Base-by-base conservation (phyloP, 2,888 invertebrate species). In the Drosophila meridiana region DNA sequence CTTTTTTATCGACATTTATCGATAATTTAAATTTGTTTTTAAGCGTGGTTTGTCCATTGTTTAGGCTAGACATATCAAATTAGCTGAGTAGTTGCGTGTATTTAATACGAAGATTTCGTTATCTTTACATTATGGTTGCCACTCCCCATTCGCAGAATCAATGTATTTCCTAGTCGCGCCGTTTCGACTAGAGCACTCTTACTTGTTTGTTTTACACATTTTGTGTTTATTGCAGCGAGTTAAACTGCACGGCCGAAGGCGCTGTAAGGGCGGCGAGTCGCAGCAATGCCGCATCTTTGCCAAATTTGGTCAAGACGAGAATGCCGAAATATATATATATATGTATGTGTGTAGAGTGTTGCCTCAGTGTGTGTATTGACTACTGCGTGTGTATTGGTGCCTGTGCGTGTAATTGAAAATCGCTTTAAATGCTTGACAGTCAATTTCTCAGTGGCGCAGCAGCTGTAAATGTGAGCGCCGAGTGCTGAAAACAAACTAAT, bases 141-240 rank as follows among this genome's bases (percentile, higher is more conserved):
- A 20, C 20, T 0, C 20, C 20, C 20, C 20, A 20, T 20, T 20
- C 20, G 20, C 20, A 20, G 20, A 20, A 20, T 20, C 0, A 20
- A 20, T 20, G 20, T 20, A 20, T 20, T 1, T 20, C 20, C 20
- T 0, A 20, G 1, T 20, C 20, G 20, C 0, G 20, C 20, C 0
- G 20, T 20, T 1, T 20, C 20, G 20, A 20, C 20, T 20, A 20
- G 20, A 20, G 20, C 20, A 20, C 20, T 1, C 20, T 1, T 20
- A 20, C 20, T 20, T 82, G 86, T 80, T 87, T 82, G 82, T 73
- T 74, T 69, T 66, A 73, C 66, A 59, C 68, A 73, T 69, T 76
- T 69, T 69, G 72, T 73, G 74, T 82, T 86, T 78, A 84, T 89
- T 89, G 87, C 84, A 87, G 76, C 72, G 65, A 83, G 73, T 69